Evolutionary conservation across 2,888 invertebrate genomes (phyloP), one percentile per base, ranked within the genome.

Genomic region (Punctoribates punctum): DNA sequence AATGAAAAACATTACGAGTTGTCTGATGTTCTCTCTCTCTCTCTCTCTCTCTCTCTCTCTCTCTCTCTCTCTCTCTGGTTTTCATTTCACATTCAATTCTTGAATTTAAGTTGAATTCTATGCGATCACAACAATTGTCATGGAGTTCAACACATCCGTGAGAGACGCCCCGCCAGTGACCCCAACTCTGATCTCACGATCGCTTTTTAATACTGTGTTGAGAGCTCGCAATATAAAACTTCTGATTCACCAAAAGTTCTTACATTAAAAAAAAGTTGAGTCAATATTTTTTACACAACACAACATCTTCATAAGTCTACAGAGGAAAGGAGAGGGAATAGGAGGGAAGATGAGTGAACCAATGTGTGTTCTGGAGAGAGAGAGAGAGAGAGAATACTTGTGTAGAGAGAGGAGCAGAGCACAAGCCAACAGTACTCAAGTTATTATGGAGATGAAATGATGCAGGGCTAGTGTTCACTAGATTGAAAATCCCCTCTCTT

Each of bases 21-120:
- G 60, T 23, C 20, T 60, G 25, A 27, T 17, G 6, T 13, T 73
- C 20, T 46, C 73, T 73, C 73, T 72, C 72, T 72, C 42, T 72
- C 72, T 62, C 62, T 62, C 62, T 57, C 57, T 60, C 72, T 70
- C 72, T 70, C 72, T 70, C 72, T 70, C 72, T 70, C 72, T 70
- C 72, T 46, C 72, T 70, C 72, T 70, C 72, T 38, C 72, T 46
- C 46, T 70, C 72, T 70, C 34, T 34, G 27, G 8, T 20, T 70
- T 38, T 20, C 27, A 20, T 48, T 13, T 15, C 17, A 9, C 48
- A 15, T 48, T 48, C 17, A 42, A 15, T 11, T 48, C 13, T 48
- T 48, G 48, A 48, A 17, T 48, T 15, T 48, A 48, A 48, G 17
- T 13, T 8, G n/a, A 51, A 51, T 25, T 62, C 62, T 62, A 11